Base-by-base conservation (phyloP, 2,888 invertebrate genomes). In the Lasioglossum oenotherae region DNA sequence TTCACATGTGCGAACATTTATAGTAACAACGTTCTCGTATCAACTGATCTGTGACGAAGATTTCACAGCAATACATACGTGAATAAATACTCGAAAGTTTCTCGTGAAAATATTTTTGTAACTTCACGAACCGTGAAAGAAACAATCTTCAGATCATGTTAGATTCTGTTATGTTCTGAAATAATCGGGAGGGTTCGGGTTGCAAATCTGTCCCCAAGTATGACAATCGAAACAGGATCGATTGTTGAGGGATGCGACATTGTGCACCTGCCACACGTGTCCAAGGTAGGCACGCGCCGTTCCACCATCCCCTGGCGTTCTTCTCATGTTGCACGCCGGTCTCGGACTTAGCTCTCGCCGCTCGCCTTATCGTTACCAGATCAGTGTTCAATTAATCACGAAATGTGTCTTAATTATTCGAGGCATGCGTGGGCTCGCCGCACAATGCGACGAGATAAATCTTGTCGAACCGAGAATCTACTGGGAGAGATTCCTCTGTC, bases 191-290 rank as follows among this genome's bases (percentile, higher is more conserved):
- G 19, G 49, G 6, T 23, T 49, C 16, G 49, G 8, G 23, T 3
- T 1, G 3, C 1, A 23, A 23, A 46, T 38, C 31, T 27, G 46
- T 16, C 38, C 57, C 5, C 27, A 27, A 27, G 72, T 19, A 4
- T 3, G 73, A 64, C 23, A 53, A 71, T 71, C 41, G 38, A 69
- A 41, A 12, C 27, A 16, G 57, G 12, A n/a, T 64, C 64, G 49
- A 14, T 41, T n/a, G n/a, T 60, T 41, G 77, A 49, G 78, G 49
- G 76, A 80, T 44, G 77, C 53, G 80, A 71, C 81, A 74, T 79
- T 78, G 84, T 53, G 73, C 89, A 89, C 89, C 89, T 89, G 89
- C 86, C 84, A 87, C 87, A 88, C 88, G 88, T 85, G 88, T 83
- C 82, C 85, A 73, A 64, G 77, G 74, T 78, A 85, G 89, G 87